These are phyloP conservation scores for Oryzaephilus surinamensis DNA, from an alignment of 1,140 invertebrate genomes.

Conservation along the genomic window DNA sequence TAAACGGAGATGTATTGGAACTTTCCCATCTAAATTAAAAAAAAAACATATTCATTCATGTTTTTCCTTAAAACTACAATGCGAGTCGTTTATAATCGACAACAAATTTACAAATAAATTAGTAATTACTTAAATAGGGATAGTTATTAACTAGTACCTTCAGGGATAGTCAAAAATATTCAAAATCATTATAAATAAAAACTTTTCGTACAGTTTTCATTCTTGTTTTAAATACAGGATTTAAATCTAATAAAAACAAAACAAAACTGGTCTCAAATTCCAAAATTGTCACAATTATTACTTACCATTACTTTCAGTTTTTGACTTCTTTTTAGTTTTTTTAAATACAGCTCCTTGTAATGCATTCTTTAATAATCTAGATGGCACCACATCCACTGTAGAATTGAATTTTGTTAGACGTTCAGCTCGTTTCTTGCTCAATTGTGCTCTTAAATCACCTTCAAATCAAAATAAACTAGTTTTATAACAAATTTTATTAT, in stretches of 20 bases:
- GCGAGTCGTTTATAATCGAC: too few relatives aligned
- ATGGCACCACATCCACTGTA: constrained; percentile 20
- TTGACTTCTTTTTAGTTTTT: constrained; percentile 25
- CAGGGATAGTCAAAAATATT: too few relatives aligned
- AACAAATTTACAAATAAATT: too few relatives aligned
- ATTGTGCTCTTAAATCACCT: constrained; percentile 33
- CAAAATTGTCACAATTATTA: not conserved
- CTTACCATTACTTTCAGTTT: constrained; percentile 29
- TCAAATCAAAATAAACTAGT: constrained; percentile 6
- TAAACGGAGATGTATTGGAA: constrained; percentile 31
- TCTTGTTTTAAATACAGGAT: not conserved
- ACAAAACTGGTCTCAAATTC: not conserved
- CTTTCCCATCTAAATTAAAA: constrained; percentile 23
- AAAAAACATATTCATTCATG: constrained; percentile 2
- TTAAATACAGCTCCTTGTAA: constrained; percentile 30
- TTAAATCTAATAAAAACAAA: constrained; percentile 2
- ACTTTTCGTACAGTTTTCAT: not conserved
- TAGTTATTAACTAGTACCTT: too few relatives aligned
- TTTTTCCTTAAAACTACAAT: constrained; percentile 1
- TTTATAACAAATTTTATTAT: not conserved
- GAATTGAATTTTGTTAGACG: constrained; percentile 24
- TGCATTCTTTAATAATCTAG: constrained; percentile 32
- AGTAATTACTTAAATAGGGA: too few relatives aligned
- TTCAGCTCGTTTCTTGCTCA: constrained; percentile 34
- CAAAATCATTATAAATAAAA: constrained; percentile 6